Evolutionary conservation across 1,140 invertebrate species (phyloP), one percentile per base, ranked within the genome.

Genomic region (Bombus superbus): DNA sequence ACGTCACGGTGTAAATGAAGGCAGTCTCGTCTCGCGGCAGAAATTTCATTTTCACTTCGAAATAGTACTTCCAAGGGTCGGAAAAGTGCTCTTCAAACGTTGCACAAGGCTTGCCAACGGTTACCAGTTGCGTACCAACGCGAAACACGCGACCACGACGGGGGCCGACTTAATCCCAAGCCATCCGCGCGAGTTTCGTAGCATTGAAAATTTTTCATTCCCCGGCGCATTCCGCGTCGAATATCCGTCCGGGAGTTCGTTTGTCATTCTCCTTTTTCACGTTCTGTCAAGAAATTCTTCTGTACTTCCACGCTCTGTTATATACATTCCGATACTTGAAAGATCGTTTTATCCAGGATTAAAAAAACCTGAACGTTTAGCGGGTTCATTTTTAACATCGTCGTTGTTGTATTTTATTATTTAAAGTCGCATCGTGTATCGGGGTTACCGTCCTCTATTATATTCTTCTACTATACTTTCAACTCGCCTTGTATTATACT

Each of bases 21-120:
- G 32, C 47, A 10, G 28, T 40, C 81, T 88, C 66, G 62, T 66
- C 42, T 40, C 57, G 62, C 68, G 75, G 44, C 59, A 83, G 57
- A 88, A 88, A 88, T 88, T 88, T 88, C 81, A 88, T 88, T 83
- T 85, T 85, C 87, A 80, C 87, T 80, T 88, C 76, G 81, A 59
- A 75, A 64, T 84, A 82, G 81, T 84, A 79, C 74, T 74, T 85
- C 38, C 42, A 40, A 64, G 75, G 42, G 75, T 53, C 69, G 83
- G 87, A 88, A 88, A 88, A 88, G 81, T 85, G 76, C 62, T 88
- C 86, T 66, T 62, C 64, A 62, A 84, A 71, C 32, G 40, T 11
- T 35, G n/a, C 42, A 22, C 44, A 28, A 44, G 40, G 53, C 68
- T 66, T 78, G 81, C 69, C 76, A 80, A 85, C 76, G 72, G 87